Evolutionary conservation across 2,888 invertebrate genomes (phyloP).

Genomic region (Epiblema foenella): DNA sequence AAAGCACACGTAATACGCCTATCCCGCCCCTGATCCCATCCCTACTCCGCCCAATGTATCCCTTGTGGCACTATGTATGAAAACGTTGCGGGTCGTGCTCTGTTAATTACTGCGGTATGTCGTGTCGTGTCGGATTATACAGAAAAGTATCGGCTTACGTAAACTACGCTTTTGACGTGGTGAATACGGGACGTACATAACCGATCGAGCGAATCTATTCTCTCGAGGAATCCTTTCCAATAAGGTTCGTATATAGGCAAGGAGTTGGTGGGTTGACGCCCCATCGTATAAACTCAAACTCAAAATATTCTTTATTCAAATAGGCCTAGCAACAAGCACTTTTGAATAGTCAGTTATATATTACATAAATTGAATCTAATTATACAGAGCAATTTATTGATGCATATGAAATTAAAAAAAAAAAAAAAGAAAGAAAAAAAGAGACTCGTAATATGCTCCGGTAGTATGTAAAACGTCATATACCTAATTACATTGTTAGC

Average conservation of each 20-base stretch:
- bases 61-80: conserved; percentile 52
- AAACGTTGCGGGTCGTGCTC: conserved; percentile 65
- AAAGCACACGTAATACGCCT: background rate
- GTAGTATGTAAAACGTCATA: too few species aligned
- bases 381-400: too few species aligned
- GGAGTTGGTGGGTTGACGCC: background rate
- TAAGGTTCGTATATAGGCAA: background rate
- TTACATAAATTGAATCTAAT: too few species aligned
- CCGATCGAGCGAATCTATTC: background rate
- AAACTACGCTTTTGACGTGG: conserved; percentile 6
- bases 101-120: conserved; percentile 61
- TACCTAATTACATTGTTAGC: too few species aligned
- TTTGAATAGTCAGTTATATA: too few species aligned
- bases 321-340: too few species aligned
- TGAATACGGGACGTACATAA: background rate
- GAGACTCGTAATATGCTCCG: too few species aligned
- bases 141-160: conserved; percentile 35
- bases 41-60: conserved; percentile 3
- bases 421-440: too few species aligned
- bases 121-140: conserved; percentile 7
- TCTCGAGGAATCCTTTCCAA: background rate
- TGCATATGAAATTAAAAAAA: too few species aligned
- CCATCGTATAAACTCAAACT: too few species aligned
- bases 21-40: background rate
- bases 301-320: too few species aligned